Conservation (phyloP, 2,113 vertebrate species). For the Suncus etruscus region DNA sequence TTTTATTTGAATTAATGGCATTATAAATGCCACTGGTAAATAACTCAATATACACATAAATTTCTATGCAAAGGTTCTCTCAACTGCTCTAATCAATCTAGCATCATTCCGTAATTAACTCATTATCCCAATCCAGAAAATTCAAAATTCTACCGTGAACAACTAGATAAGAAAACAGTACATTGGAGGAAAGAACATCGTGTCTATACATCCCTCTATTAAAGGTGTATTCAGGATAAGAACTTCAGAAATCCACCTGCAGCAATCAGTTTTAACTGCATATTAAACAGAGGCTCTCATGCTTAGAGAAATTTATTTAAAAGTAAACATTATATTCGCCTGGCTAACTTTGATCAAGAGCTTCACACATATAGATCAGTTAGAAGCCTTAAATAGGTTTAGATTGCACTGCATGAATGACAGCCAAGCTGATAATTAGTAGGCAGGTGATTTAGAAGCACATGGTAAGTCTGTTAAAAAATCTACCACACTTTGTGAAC, state of each 20-base stretch:
- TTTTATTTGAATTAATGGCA: background rate
- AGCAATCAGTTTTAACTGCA: background rate
- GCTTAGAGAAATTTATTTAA: background rate
- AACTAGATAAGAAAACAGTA: background rate
- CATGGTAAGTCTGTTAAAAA: conserved; percentile 43
- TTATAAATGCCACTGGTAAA: background rate
- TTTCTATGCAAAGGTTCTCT: background rate
- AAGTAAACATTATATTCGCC: conserved; percentile 17
- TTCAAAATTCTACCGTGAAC: background rate
- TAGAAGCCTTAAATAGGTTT: conserved; percentile 34
- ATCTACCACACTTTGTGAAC: conserved; percentile 58
- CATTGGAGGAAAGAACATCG: background rate
- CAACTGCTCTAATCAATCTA: background rate
- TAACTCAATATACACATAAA: background rate
- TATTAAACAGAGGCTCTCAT: background rate
- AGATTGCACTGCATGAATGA: conserved; percentile 25
- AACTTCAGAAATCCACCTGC: background rate
- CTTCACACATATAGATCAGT: background rate
- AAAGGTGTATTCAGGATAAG: background rate
- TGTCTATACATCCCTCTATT: background rate
- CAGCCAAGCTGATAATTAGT: conserved; percentile 56
- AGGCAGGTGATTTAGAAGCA: conserved; percentile 55
- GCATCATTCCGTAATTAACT: background rate
- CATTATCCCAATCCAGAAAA: background rate
- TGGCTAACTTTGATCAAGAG: conserved; percentile 14